Evolutionary conservation across 2,797 vertebrate species (phyloP), one percentile per base, ranked within the genome.

Genomic region (Rhyacichthys aspro): DNA sequence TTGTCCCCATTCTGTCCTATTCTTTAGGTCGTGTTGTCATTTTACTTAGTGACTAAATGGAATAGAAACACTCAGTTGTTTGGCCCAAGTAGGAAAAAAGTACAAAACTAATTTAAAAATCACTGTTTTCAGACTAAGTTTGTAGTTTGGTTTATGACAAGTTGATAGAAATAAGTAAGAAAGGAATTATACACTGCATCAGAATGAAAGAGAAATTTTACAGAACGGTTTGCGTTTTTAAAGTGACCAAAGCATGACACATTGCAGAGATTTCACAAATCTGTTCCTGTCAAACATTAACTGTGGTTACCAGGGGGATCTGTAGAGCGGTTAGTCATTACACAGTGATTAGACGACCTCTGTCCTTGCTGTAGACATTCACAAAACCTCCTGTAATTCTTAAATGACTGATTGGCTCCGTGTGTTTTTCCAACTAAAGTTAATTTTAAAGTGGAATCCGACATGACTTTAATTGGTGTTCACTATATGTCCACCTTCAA

Each of bases 401-500:
- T 79, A 86, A 79, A 76, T 84, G 74, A 90, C 53, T 83, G 89
- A 85, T 86, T 80, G 50, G 50, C 65, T 74, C 72, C 60, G 66
- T 79, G 76, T 62, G 70, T 42, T 59, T 56, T 41, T 23, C 53
- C 74, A 72, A 63, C 49, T 60, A 37, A 7, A 60, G 80, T 92
- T 93, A 94, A 92, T 93, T 88, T 93, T 84, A 94, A 90, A 92
- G 87, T 90, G 93, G 89, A 93, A 91, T 90, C 92, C 88, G 90
- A 92, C 92, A 90, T 86, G 90, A 84, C 69, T 89, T 89, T 93
- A 90, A 84, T 94, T 94, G 94, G 90, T 84, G 84, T 92, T 94
- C 93, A 93, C 93, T 91, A 94, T 94, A 95, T 90, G 76, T 89
- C 92, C 92, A 86, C 82, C 76, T 93, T 77, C 92, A 94, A 92